Base-by-base conservation (phyloP, 1,140 invertebrate genomes). In the Conopomorpha cramerella region DNA sequence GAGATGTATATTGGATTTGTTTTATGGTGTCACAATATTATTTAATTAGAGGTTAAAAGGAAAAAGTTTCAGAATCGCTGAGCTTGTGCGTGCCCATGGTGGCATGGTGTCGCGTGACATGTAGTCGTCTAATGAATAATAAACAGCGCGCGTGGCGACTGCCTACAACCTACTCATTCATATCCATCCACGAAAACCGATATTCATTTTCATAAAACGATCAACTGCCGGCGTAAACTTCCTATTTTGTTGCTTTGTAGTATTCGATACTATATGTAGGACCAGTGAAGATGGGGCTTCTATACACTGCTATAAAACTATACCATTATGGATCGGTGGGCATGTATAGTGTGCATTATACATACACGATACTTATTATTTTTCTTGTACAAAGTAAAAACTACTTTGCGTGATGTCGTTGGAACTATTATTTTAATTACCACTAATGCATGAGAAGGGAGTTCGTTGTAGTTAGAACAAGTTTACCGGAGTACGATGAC, bases 41-140 rank as follows among this genome's bases (percentile, higher is more conserved):
- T n/a, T n/a, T n/a, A n/a, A 47, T 46, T 44, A 49, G 46, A 54
- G 45, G 51, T 46, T 44, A 36, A 48, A 36, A 39, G 43, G 46
- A 51, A 42, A 54, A 63, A 63, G 63, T 63, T 67, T 72, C 53
- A 70, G 57, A 65, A 65, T 55, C 63, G 49, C 46, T 49, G 58
- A 46, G 52, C 51, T 52, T 51, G 60, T 72, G 67, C 67, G 67
- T 72, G 67, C 63, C 57, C 53, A 49, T n/a, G n/a, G n/a, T n/a
- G n/a, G n/a, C n/a, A n/a, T 49, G 54, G 55, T 54, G 46, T 70
- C 56, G 65, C 67, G 67, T 72, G 67, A 67, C 67, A 58, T 63
- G 57, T 59, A 63, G 51, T 57, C 67, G 57, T 68, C 65, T 70
- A 67, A 70, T 72, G 67, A 72, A 72, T 72, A 72, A 72, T 72